Conservation (phyloP, 2,113 vertebrate genomes). For the Semnornis frantzii region DNA sequence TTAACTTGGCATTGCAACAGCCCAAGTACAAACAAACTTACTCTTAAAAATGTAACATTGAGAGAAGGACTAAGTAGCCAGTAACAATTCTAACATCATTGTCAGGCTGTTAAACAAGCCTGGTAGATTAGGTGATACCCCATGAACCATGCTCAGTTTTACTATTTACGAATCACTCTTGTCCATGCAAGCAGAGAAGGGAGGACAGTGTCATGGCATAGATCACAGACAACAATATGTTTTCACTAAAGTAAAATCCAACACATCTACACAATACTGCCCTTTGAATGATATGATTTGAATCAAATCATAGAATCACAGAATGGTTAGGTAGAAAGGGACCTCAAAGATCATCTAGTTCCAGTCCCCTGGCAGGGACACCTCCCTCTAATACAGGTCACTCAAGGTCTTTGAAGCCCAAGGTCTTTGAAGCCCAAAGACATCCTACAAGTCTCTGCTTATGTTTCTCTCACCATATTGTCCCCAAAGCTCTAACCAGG, state of each 20-base stretch:
- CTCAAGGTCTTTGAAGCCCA: neutral
- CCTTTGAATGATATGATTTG: too few relatives aligned
- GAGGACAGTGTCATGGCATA: neutral
- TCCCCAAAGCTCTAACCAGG: neutral
- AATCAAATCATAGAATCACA: neutral
- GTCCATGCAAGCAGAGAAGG: neutral
- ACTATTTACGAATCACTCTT: neutral
- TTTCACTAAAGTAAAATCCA: neutral
- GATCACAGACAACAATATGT: neutral
- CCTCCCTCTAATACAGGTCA: too few relatives aligned
- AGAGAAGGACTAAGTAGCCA: neutral
- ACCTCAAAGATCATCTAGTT: too few relatives aligned
- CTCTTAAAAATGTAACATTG: neutral
- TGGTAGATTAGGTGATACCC: neutral
- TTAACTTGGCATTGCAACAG: rapidly evolving
- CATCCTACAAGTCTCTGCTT: neutral
- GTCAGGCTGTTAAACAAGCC: neutral
- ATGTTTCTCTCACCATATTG: neutral
- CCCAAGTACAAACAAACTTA: neutral
- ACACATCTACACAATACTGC: rapidly evolving
- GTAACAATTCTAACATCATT: neutral
- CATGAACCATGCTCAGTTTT: neutral
- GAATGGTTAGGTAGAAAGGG: too few relatives aligned
- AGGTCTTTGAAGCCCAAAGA: neutral
- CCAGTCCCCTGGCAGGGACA: too few relatives aligned